These are phyloP conservation scores for Eupithecia dodoneata DNA, from an alignment of 2,888 invertebrate genomes.

Conservation along the genomic window DNA sequence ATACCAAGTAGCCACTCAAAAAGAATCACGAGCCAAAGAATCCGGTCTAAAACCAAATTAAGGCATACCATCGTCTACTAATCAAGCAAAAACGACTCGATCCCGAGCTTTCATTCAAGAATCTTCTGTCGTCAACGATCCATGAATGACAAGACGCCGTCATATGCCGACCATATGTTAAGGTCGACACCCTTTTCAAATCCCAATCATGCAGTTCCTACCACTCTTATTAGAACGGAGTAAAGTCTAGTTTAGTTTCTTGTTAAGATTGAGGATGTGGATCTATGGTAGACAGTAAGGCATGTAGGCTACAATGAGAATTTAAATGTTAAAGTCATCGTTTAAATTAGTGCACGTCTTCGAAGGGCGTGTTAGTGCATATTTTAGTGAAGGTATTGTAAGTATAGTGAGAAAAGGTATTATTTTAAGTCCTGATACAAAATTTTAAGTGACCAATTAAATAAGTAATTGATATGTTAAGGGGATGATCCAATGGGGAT, in stretches of 20 bases:
- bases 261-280: constrained; percentile 9
- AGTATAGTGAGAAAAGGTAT: constrained; percentile 10
- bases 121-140: constrained; percentile 26
- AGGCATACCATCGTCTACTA: constrained; percentile 15
- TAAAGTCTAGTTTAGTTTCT: constrained; percentile 23
- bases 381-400: constrained; percentile 17
- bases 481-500: too few relatives aligned
- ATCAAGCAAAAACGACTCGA: constrained; percentile 26
- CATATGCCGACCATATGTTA: constrained; percentile 48
- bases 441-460: background rate
- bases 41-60: background rate
- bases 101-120: constrained; percentile 30
- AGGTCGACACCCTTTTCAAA: constrained; percentile 49
- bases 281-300: constrained; percentile 46
- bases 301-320: constrained; percentile 52
- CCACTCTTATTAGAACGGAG: constrained; percentile 17
- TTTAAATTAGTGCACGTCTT: constrained; percentile 47
- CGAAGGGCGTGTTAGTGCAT: constrained; percentile 34
- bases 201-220: constrained; percentile 3
- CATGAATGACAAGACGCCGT: constrained; percentile 44
- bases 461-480: background rate
- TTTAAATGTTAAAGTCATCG: constrained; percentile 53
- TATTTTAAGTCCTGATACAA: background rate
- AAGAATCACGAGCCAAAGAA: background rate
- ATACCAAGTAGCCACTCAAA: background rate